Evolutionary conservation across 1,140 invertebrate genomes (phyloP).

Genomic region (Metaphire vulgaris): DNA sequence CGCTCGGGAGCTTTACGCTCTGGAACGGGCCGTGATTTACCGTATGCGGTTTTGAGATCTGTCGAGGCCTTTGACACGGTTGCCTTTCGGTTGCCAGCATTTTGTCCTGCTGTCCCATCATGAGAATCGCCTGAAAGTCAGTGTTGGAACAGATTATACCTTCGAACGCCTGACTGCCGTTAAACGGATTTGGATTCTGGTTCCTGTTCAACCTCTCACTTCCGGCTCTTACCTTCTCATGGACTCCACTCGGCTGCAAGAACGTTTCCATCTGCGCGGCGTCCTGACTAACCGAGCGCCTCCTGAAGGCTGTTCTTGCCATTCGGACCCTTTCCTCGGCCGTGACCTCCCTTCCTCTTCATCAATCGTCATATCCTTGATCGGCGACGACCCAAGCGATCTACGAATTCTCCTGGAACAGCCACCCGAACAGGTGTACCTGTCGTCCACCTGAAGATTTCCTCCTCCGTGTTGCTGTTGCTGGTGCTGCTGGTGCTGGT

Average conservation of each 20-base stretch:
- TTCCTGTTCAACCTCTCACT: too few species aligned
- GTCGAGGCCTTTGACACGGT: neutral
- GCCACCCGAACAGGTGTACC: neutral
- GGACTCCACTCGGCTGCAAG: too few species aligned
- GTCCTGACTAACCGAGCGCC: conserved; percentile 13
- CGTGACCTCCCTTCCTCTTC: too few species aligned
- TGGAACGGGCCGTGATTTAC: neutral
- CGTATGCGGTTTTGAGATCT: neutral
- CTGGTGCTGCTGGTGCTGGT: too few species aligned
- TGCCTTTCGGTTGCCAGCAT: neutral
- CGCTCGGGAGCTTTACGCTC: neutral
- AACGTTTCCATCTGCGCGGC: neutral
- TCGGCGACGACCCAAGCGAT: neutral
- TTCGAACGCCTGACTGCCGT: neutral
- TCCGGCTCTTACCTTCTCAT: neutral
- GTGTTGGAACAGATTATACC: conserved; percentile 13
- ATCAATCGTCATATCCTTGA: neutral
- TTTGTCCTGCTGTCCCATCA: too few species aligned
- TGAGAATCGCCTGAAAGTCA: conserved; percentile 14
- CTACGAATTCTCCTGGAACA: neutral
- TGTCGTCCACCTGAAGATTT: neutral
- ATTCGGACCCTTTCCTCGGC: too few species aligned
- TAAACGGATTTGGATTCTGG: neutral
- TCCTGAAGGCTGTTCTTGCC: conserved; percentile 11
- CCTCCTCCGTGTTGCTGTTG: too few species aligned